Evolutionary conservation across 2,797 vertebrate species (phyloP).

Genomic region (Artibeus lituratus): DNA sequence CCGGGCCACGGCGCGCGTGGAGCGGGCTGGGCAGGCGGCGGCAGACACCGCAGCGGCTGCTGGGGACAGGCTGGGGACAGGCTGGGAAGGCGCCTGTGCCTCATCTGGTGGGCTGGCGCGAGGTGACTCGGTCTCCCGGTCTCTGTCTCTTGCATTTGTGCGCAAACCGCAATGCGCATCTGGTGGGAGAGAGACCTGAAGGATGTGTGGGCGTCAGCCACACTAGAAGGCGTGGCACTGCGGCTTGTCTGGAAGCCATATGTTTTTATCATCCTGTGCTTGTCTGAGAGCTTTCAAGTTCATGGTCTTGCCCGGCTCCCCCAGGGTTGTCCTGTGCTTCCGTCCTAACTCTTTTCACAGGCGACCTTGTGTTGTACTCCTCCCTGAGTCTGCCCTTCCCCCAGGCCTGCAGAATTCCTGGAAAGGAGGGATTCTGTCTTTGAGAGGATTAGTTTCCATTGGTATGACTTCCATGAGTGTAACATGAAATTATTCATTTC

Average conservation of each 20-base stretch:
- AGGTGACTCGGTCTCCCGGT: rapidly evolving
- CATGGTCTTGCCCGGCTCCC: background rate
- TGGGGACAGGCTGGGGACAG: too few relatives aligned
- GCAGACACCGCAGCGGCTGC: background rate
- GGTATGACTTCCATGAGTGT: background rate
- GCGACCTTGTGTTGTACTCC: background rate
- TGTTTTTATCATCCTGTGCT: background rate
- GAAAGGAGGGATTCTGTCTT: background rate
- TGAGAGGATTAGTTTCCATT: background rate
- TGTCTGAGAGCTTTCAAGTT: background rate
- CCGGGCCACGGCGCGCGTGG: rapidly evolving
- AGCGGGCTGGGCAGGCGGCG: rapidly evolving
- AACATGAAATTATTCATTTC: background rate
- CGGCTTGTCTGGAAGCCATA: rapidly evolving
- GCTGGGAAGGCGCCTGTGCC: rapidly evolving
- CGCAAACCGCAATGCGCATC: rapidly evolving
- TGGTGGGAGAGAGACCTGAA: background rate
- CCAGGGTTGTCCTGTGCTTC: rapidly evolving
- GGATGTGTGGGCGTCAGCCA: background rate
- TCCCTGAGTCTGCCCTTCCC: rapidly evolving
- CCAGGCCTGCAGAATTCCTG: background rate
- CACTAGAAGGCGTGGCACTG: rapidly evolving
- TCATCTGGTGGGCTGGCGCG: rapidly evolving
- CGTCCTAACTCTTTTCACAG: background rate
- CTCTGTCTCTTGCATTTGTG: background rate